These are phyloP conservation scores for Nemoura dubitans DNA, from an alignment of 2,888 invertebrate genomes.

Conservation along the genomic window DNA sequence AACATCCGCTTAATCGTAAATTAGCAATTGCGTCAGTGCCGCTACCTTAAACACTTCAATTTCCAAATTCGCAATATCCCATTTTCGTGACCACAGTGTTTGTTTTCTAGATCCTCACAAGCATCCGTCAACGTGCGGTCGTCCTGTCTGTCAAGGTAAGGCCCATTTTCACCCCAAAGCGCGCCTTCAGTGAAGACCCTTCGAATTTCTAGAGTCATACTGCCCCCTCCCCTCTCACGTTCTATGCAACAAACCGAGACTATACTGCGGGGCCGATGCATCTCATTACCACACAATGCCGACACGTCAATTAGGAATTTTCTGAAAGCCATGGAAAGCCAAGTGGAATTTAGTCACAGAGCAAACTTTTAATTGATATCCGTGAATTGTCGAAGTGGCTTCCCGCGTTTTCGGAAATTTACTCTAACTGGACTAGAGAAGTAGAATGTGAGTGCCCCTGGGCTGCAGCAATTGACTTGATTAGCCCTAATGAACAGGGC, in stretches of 20 bases:
- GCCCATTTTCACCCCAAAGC: slow-evolving; percentile 48
- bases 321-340: slow-evolving; percentile 2
- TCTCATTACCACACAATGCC: background rate
- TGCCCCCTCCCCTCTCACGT: background rate
- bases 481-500: slow-evolving; percentile 2
- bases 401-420: background rate
- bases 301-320: background rate
- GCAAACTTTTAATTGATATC: slow-evolving; percentile 23
- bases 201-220: too few species aligned
- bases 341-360: background rate
- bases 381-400: background rate
- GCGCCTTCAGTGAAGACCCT: background rate
- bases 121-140: slow-evolving; percentile 77
- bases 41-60: too few species aligned
- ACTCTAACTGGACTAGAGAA: background rate
- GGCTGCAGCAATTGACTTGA: background rate
- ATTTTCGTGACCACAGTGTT: slow-evolving; percentile 42
- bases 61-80: too few species aligned
- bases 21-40: too few species aligned
- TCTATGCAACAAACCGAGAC: background rate
- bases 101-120: slow-evolving; percentile 72
- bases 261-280: slow-evolving; percentile 16
- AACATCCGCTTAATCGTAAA: too few species aligned
- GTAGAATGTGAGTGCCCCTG: background rate
- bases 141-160: slow-evolving; percentile 73